Conservation (phyloP, 1,140 invertebrate genomes). For the Bombus turneri region DNA sequence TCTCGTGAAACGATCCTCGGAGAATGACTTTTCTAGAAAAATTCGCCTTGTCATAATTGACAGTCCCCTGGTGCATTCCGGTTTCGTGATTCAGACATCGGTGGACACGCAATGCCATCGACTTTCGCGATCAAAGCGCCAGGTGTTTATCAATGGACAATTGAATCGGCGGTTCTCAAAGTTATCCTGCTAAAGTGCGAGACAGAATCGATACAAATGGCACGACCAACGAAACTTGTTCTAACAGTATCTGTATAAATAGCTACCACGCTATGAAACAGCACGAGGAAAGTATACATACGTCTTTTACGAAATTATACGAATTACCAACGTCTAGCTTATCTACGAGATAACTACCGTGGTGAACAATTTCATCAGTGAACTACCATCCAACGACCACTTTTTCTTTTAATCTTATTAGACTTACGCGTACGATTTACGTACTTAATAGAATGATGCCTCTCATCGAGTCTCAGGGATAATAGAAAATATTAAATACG, state of each 20-base stretch:
- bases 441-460: too few species aligned
- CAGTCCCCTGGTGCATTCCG: neutral
- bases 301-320: neutral
- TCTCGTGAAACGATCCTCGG: neutral
- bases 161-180: neutral
- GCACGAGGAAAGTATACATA: too few species aligned
- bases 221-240: neutral
- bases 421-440: too few species aligned
- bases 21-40: conserved; percentile 22
- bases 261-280: neutral
- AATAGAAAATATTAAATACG: too few species aligned
- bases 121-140: neutral
- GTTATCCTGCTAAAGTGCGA: neutral
- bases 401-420: neutral
- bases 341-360: neutral
- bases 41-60: conserved; percentile 21
- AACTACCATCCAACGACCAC: neutral
- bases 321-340: neutral
- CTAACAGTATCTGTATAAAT: neutral
- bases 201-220: neutral
- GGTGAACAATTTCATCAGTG: neutral
- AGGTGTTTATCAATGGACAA: neutral
- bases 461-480: too few species aligned
- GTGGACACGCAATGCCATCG: neutral
- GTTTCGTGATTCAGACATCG: neutral